A percentile compares a stretch with the other conserved stretches of the same genome.
phyloP scores from a whole-genome alignment of 1,140 invertebrate genomes.

The Melipona quadrifasciata region DNA sequence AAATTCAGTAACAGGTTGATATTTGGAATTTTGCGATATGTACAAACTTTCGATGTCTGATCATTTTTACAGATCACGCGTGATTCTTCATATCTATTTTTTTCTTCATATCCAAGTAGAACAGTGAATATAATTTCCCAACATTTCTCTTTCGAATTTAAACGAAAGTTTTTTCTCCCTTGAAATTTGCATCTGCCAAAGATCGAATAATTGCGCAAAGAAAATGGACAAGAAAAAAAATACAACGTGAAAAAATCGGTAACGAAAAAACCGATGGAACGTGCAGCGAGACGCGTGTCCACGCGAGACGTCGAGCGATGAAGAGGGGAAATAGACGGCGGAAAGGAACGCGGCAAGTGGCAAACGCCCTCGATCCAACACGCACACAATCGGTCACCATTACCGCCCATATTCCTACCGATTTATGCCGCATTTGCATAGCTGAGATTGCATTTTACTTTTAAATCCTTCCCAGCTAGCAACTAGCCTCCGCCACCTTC shows the following conservation, averaged over 20 bases:
- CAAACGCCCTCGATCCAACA: slow-evolving; percentile 54
- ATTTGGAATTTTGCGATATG: no score
- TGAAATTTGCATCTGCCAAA: not conserved
- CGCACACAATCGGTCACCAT: slow-evolving; percentile 54
- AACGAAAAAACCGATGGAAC: not conserved
- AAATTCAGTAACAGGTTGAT: no score
- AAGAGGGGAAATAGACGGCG: no score
- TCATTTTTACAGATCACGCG: no score
- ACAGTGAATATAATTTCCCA: no score
- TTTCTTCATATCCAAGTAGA: no score
- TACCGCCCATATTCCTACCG: slow-evolving; percentile 56
- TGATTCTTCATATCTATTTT: no score
- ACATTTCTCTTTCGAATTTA: not conserved
- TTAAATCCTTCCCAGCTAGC: slow-evolving; percentile 60
- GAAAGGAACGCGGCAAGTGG: not conserved
- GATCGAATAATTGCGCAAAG: no score
- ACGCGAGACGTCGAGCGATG: not conserved
- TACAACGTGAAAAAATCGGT: not conserved
- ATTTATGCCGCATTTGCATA: slow-evolving; percentile 67
- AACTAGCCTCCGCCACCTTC: slow-evolving; percentile 36
- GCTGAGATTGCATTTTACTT: slow-evolving; percentile 72
- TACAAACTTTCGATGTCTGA: no score
- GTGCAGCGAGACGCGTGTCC: not conserved
- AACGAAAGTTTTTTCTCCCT: not conserved
- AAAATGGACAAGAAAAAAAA: no score